Conservation (phyloP, 2,113 vertebrate genomes). For the Hystrix cristata region DNA sequence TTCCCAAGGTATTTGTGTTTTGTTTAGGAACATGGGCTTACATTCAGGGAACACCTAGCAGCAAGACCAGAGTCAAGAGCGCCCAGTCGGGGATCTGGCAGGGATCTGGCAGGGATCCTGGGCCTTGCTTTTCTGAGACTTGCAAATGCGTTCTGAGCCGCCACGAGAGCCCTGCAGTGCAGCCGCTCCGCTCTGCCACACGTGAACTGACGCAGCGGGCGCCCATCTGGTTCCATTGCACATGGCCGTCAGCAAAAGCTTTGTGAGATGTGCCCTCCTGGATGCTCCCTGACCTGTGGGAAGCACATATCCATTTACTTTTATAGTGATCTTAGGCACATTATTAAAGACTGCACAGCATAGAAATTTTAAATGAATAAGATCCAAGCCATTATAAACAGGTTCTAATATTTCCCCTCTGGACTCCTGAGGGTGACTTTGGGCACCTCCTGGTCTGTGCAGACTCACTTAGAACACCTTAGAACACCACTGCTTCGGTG, state of each 20-base stretch:
- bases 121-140: neutral
- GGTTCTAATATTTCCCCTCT: constrained; percentile 42
- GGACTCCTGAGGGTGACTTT: neutral
- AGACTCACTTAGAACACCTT: neutral
- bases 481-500: neutral
- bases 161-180: neutral
- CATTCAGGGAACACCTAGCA: neutral
- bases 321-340: neutral
- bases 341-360: neutral
- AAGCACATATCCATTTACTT: neutral
- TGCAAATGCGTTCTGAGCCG: neutral
- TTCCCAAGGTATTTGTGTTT: neutral
- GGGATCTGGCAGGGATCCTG: neutral
- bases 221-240: neutral
- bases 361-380: constrained; percentile 16
- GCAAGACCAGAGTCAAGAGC: neutral
- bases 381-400: neutral
- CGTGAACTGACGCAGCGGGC: neutral
- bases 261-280: neutral
- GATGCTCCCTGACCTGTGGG: neutral
- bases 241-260: neutral
- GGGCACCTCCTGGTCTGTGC: neutral
- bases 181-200: rapidly evolving
- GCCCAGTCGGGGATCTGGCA: neutral
- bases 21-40: neutral